These are phyloP conservation scores for Panthera tigris DNA, from an alignment of 2,113 vertebrate genomes.

Conservation along the genomic window DNA sequence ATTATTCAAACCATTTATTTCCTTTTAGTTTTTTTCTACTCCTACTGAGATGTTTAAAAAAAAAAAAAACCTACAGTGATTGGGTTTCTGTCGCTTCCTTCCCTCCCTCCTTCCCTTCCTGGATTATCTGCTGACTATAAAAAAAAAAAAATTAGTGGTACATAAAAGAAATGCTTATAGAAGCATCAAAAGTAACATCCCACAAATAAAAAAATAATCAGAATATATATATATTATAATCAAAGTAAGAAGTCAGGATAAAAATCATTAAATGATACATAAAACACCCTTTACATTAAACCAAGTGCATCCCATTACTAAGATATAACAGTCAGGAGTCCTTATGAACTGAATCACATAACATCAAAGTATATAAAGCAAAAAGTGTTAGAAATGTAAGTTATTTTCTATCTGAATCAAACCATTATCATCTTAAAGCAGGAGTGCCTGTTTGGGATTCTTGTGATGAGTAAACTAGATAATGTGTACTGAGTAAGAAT, in stretches of 20 bases:
- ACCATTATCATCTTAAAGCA: neutral
- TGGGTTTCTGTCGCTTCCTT: neutral
- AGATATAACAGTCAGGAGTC: neutral
- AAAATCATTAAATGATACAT: neutral
- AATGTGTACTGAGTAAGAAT: neutral
- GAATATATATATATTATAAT: neutral
- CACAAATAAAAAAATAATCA: neutral
- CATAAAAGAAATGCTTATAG: neutral
- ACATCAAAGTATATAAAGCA: neutral
- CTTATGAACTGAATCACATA: neutral
- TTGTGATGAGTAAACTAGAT: neutral
- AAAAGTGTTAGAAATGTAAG: neutral
- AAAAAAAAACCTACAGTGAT: neutral
- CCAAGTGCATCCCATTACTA: neutral
- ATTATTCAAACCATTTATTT: neutral
- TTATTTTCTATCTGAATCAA: neutral
- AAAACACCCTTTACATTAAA: conserved; percentile 16
- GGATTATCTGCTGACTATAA: neutral
- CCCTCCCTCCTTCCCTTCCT: neutral
- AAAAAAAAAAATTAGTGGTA: neutral
- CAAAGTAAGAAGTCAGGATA: neutral
- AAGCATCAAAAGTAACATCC: neutral
- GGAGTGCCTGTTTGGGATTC: neutral
- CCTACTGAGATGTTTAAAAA: neutral
- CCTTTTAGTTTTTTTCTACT: neutral